These are phyloP conservation scores for Dascyllus trimaculatus DNA, from an alignment of 2,113 vertebrate genomes.

Conservation along the genomic window DNA sequence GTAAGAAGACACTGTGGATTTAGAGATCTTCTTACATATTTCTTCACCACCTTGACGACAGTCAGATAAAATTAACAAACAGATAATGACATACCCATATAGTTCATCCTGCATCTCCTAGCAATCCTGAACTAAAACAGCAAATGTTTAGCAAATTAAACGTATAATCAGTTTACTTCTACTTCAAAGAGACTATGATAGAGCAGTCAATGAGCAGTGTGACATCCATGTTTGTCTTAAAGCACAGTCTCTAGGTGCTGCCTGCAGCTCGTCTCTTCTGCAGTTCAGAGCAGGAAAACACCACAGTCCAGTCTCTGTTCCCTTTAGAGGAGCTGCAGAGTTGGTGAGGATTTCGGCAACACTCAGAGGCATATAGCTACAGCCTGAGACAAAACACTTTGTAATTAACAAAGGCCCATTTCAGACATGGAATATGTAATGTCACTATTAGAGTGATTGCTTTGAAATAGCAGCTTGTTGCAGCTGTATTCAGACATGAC, in stretches of 20 bases:
- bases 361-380: conserved; percentile 11
- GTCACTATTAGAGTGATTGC: neutral
- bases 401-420: conserved; percentile 12
- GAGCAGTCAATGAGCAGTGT: conserved; percentile 21
- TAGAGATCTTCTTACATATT: conserved; percentile 76
- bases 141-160: conserved; percentile 20
- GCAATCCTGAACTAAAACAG: conserved; percentile 14
- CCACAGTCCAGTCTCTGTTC: conserved; percentile 21
- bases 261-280: conserved; percentile 20
- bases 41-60: conserved; percentile 79
- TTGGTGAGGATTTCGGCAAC: conserved; percentile 29
- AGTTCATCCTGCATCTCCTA: conserved; percentile 15
- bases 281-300: conserved; percentile 42
- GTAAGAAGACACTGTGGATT: conserved; percentile 67
- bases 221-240: conserved; percentile 32
- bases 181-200: conserved; percentile 26
- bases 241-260: conserved; percentile 37
- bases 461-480: neutral
- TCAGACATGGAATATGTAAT: conserved; percentile 20
- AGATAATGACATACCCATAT: conserved; percentile 49
- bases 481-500: conserved; percentile 9
- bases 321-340: conserved; percentile 3
- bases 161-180: conserved; percentile 35
- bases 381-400: conserved; percentile 35
- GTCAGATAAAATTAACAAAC: conserved; percentile 51